Evolutionary conservation across 2,113 vertebrate species (phyloP), one percentile per base, ranked within the genome.

Genomic region (Australoheros scitulus): DNA sequence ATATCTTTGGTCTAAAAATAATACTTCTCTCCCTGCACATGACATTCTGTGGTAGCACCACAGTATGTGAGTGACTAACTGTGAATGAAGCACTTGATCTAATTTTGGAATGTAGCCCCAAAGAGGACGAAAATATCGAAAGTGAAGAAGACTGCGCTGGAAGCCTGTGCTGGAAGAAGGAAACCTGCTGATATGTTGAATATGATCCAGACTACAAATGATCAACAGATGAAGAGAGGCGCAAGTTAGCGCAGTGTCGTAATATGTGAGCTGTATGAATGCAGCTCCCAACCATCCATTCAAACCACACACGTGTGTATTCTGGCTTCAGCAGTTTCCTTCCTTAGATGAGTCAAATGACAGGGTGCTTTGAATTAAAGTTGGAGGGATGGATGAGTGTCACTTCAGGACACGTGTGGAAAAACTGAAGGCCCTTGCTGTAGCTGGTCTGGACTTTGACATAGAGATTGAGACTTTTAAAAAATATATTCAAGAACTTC

Each of bases 21-120:
- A 87, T 6, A 74, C 57, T 24, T 64, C 24, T 86, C 76, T 86
- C 85, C 29, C 81, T 89, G 85, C 82, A 89, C 79, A 84, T 74
- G 88, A 70, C 79, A 77, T 22, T 80, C 83, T 76, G 79, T 83
- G 89, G 83, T 90, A 80, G 87, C 85, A 60, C 91, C 86, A 75
- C 88, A 80, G 70, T 80, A 81, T 57, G 76, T 76, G 22, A 91
- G 80, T 76, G 84, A 90, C 92, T 82, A 87, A 88, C 89, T 86
- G 89, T 83, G 89, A 94, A 93, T 87, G 85, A 93, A 90, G 87
- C 79, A 84, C 79, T 93, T 93, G 91, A 93, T 94, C 93, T 94
- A 94, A 92, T 87, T 94, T 93, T 92, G 87, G 93, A 91, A 87
- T 4, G 34, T 24, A 58, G 90, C 82, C 87, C 86, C 83, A 87